Conservation (phyloP, 2,888 invertebrate species). For the Homarus gammarus region DNA sequence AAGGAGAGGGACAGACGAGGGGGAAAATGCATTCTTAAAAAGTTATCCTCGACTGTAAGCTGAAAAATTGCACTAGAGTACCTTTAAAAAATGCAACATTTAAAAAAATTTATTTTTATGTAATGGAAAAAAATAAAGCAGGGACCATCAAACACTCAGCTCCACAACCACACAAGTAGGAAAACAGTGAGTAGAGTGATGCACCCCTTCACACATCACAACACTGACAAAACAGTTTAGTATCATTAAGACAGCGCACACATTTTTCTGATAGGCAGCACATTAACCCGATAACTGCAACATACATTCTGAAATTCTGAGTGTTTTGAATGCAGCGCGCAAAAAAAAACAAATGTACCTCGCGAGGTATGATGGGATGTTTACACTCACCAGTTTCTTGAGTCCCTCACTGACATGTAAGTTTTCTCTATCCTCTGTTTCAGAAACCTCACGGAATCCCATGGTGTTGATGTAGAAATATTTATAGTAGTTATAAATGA, state of each 20-base stretch:
- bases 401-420: too few relatives aligned
- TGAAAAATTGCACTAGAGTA: not conserved
- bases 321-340: too few relatives aligned
- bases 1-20: constrained; percentile 55
- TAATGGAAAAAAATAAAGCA: not conserved
- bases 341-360: too few relatives aligned
- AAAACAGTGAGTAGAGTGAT: not conserved
- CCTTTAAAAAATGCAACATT: constrained; percentile 13
- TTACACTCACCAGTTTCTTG: too few relatives aligned
- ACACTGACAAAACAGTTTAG: not conserved
- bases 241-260: not conserved
- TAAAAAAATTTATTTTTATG: not conserved
- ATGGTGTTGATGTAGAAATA: too few relatives aligned
- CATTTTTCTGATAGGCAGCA: not conserved
- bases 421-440: too few relatives aligned
- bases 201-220: not conserved
- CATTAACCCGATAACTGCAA: too few relatives aligned
- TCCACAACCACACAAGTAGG: not conserved
- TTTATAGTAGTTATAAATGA: too few relatives aligned
- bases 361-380: too few relatives aligned
- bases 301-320: too few relatives aligned
- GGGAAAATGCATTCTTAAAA: constrained; percentile 48
- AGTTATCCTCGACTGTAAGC: not conserved
- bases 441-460: too few relatives aligned
- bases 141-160: constrained; percentile 9